phyloP scores from a whole-genome alignment of 2,113 vertebrate genomes.

The Laticauda colubrina region DNA sequence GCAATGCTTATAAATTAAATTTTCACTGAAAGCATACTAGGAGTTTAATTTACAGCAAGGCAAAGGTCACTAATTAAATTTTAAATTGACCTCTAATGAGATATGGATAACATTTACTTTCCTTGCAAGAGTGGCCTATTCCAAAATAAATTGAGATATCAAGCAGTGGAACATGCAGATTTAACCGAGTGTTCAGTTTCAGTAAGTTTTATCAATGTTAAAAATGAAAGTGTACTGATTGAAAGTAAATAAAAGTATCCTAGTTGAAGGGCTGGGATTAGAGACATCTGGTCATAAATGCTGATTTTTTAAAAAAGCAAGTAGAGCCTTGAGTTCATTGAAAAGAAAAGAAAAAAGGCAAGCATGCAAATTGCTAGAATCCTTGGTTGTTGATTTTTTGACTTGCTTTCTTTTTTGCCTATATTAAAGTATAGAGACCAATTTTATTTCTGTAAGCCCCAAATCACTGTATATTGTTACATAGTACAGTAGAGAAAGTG shows the following conservation, averaged over 20 bases:
- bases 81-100: neutral
- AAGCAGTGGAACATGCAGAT: neutral
- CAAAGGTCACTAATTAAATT: neutral
- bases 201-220: neutral
- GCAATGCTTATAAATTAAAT: neutral
- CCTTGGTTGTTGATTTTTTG: neutral
- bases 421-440: constrained; percentile 29
- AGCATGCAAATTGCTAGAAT: constrained; percentile 30
- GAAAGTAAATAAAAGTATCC: constrained; percentile 12
- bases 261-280: constrained; percentile 17
- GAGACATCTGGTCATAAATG: constrained; percentile 32
- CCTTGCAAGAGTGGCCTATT: neutral
- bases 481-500: constrained; percentile 57
- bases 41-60: constrained; percentile 2
- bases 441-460: constrained; percentile 49
- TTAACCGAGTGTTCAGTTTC: accelerated
- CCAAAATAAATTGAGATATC: neutral
- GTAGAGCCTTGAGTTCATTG: constrained; percentile 28
- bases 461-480: constrained; percentile 17
- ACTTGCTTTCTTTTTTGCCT: constrained; percentile 1
- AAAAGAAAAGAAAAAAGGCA: constrained; percentile 5
- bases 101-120: accelerated
- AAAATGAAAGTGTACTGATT: neutral
- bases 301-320: constrained; percentile 14
- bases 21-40: neutral